Base-by-base conservation (phyloP, 2,797 vertebrate species). In the Dallia pectoralis region DNA sequence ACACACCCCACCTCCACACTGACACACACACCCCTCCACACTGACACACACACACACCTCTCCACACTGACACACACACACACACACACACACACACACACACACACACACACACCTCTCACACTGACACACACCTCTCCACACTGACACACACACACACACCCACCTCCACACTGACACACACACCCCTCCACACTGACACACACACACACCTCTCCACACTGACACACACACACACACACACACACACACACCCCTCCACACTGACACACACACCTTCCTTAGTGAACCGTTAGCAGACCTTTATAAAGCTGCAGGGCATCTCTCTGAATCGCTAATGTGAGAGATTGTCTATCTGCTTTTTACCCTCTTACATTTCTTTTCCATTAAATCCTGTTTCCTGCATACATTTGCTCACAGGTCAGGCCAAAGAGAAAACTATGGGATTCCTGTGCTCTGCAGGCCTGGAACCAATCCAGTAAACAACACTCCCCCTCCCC, bases 341-440 rank as follows among this genome's bases (percentile, higher is more conserved):
- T 59, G 72, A 82, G 79, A 81, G 76, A 81, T 85, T 85, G 71
- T 73, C 22, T 67, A 75, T 73, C 53, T 74, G 63, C 72, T 56
- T 82, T 67, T 85, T 86, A 75, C 7, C 40, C 2, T 8, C 7
- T 86, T 88, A 81, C 75, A 82, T 83, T 81, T 56, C 64, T 19
- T 27, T 76, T 48, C 53, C 65, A 74, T 86, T 86, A 78, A 87
- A 66, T 66, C 66, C 64, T 67, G 74, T 6, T 75, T 71, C 81
- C 82, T 86, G 84, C 77, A 83, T 19, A 82, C 73, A 81, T 79
- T 82, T 79, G 78, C 80, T 83, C 80, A 32, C 33, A 74, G 86
- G 89, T 91, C 87, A 88, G 69, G 67, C 85, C 84, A 79, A 83
- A 85, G 80, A 84, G 40, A 90, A 88, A 74, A 62, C 67, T 75